Base-by-base conservation (phyloP, 2,113 vertebrate genomes). In the Spea bombifrons region DNA sequence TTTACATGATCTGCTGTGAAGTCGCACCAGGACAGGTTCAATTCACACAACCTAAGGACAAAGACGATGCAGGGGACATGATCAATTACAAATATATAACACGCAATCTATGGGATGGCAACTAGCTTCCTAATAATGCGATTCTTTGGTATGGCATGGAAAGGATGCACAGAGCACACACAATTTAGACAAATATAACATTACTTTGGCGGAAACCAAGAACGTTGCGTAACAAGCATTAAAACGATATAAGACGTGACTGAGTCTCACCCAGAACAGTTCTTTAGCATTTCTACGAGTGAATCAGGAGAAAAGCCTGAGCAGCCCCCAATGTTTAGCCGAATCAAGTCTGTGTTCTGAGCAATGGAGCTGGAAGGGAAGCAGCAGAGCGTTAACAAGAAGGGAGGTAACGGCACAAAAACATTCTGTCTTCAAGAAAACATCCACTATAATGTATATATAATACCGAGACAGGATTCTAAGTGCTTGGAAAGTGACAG, bases 1-100 rank as follows among this genome's bases (percentile, higher is more conserved):
- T 90, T 91, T 63, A 99, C 90, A 0, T 98, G 95, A 2, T 88
- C 74, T 0, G 78, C 86, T 67, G 81, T 92, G 82, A 99, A 98
- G 71, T 91, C 86, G 71, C 97, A 98, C 96, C 96, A 98, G 0
- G 96, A 96, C 49, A 97, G 83, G 75, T 98, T 99, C 82, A 98
- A 76, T 82, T 97, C 95, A 67, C 93, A 82, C 65, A 98, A 66
- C 52, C 96, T 93, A 82, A 0, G 84, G 82, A 59, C 66, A 3
- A 6, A 69, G 67, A 46, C 4, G 45, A 44, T 63, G 15, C 7
- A 63, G 59, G 59, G 59, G 59, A 63, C 15, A n/a, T 15, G 7
- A n/a, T 7, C 13, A 63, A 63, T n/a, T 7, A 5, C 4, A 66
- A 44, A 66, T 10, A 30, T 66, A 46, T 45, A 12, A 44, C 6